phyloP scores from a whole-genome alignment of 2,113 vertebrate genomes.

The Caranx melampygus region DNA sequence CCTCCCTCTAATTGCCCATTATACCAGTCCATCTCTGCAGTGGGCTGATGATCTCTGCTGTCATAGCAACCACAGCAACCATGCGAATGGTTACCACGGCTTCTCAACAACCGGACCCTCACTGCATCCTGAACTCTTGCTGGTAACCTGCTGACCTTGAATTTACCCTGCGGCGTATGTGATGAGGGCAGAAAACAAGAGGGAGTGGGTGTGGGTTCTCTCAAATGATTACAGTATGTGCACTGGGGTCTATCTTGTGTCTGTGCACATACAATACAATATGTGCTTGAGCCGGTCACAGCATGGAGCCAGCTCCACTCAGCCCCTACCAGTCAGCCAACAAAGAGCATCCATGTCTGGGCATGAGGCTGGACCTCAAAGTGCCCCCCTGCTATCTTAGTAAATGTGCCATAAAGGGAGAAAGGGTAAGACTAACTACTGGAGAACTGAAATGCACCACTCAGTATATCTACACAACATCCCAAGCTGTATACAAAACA shows the following conservation, averaged over 20 bases:
- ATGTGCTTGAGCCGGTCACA: slow-evolving; percentile 16
- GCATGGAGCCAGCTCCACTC: slow-evolving; percentile 16
- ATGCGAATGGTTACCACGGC: slow-evolving; percentile 45
- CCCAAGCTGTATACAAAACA: slow-evolving; percentile 45
- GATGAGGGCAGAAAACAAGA: slow-evolving; percentile 35
- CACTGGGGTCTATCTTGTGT: slow-evolving; percentile 2
- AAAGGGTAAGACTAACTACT: slow-evolving; percentile 59
- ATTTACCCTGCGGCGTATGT: slow-evolving; percentile 25
- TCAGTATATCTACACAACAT: slow-evolving; percentile 49
- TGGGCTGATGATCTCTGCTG: slow-evolving; percentile 23
- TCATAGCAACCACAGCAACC: slow-evolving; percentile 57
- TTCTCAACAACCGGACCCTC: slow-evolving; percentile 42
- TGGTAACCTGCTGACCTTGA: slow-evolving; percentile 46
- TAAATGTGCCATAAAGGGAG: slow-evolving; percentile 58
- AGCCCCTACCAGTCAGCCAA: slow-evolving; percentile 24
- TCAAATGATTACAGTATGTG: not conserved
- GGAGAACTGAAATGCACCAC: slow-evolving; percentile 55
- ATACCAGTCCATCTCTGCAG: slow-evolving; percentile 18
- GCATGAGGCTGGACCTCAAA: slow-evolving; percentile 34
- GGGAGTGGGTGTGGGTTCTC: slow-evolving; percentile 32
- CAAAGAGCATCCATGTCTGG: slow-evolving; percentile 42
- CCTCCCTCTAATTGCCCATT: slow-evolving; percentile 15
- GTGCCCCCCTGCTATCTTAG: slow-evolving; percentile 49
- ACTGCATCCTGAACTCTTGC: slow-evolving; percentile 24
- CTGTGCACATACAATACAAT: slow-evolving; percentile 14